A percentile compares a stretch with the other conserved stretches of the same genome.
phyloP scores from a whole-genome alignment of 2,888 invertebrate species.

The Eupeodes latifasciatus region DNA sequence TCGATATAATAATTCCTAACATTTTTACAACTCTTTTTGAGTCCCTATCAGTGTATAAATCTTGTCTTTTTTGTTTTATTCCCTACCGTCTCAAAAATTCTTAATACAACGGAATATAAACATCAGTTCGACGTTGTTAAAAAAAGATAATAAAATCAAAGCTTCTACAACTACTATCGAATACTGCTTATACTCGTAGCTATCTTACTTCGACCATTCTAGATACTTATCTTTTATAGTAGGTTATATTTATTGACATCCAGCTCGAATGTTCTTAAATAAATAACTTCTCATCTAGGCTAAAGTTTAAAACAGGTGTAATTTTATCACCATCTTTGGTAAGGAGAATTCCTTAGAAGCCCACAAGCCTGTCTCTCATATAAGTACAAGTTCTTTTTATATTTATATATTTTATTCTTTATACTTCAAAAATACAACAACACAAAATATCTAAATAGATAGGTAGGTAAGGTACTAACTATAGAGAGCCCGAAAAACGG shows the following conservation, averaged over 20 bases:
- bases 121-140: too few species aligned
- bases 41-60: too few species aligned
- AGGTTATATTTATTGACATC: neutral
- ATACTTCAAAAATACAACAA: slow-evolving; percentile 32
- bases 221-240: neutral
- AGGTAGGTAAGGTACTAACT: neutral
- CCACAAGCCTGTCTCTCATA: slow-evolving; percentile 29
- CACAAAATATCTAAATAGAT: neutral
- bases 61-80: too few species aligned
- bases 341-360: slow-evolving; percentile 29
- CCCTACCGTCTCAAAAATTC: too few species aligned
- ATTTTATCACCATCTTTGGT: slow-evolving; percentile 17
- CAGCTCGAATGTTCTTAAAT: neutral
- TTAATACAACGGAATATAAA: too few species aligned
- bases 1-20: too few species aligned
- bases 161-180: too few species aligned
- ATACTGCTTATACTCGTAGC: too few species aligned
- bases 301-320: slow-evolving; percentile 43
- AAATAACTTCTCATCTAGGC: neutral
- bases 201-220: neutral
- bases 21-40: too few species aligned
- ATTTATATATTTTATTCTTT: slow-evolving; percentile 28
- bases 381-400: neutral
- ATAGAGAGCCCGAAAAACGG: slow-evolving; percentile 65
- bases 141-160: too few species aligned